Base-by-base conservation (phyloP, 2,888 invertebrate species). In the Epiblema foenella region DNA sequence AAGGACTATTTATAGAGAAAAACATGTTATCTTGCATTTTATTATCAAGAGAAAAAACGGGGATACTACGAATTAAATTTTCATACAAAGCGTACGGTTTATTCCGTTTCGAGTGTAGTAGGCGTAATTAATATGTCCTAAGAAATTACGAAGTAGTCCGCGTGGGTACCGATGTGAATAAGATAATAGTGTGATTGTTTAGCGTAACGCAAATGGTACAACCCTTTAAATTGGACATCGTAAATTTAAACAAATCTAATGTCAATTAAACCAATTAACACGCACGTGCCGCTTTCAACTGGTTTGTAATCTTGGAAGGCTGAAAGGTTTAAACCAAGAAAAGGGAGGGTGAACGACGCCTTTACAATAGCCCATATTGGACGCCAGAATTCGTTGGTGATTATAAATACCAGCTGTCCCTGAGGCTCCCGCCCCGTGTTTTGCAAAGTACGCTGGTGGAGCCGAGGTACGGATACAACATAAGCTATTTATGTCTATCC, bases 241-340 rank as follows among this genome's bases (percentile, higher is more conserved):
- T n/a, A 64, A 56, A 29, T 29, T 29, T 12, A 20, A 59, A 37
- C 60, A 51, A 7, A 49, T 46, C 57, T 51, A 52, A 64, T 64
- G 52, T 42, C 72, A 69, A 62, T 67, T 39, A 68, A 65, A 51
- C 69, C 62, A 67, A 68, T 68, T 64, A 65, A 15, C 18, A 49
- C 63, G 20, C 65, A 69, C 68, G 68, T 54, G 58, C 57, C 20
- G 39, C 58, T 58, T 59, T 64, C 63, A 63, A 24, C 46, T 37
- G 46, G 54, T 37, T 54, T 17, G 17, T 69, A 69, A 69, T 69
- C 64, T 69, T 8, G 33, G 17, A 52, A 20, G 5, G 11, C 33
- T 54, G 65, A 59, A 59, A 59, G 70, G 54, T 59, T 54, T 52
- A 58, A n/a, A 11, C 33, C 18, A 39, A 59, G 12, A 46, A 65